phyloP scores from a whole-genome alignment of 2,797 vertebrate genomes.

The Esox lucius region DNA sequence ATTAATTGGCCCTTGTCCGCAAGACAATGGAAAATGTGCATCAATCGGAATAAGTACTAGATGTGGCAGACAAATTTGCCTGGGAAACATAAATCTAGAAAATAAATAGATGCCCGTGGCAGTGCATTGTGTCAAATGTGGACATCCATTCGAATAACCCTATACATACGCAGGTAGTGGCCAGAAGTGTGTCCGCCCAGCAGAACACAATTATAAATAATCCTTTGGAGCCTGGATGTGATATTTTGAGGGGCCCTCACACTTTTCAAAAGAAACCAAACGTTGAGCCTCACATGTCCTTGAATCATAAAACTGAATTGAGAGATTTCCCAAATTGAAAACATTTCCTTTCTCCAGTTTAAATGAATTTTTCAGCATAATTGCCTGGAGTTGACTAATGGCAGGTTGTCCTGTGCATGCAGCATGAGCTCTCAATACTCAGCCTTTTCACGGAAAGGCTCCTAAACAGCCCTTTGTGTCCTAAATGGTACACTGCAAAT shows the following conservation, averaged over 20 bases:
- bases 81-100: background rate
- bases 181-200: background rate
- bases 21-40: background rate
- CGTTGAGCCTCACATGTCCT: background rate
- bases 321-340: background rate
- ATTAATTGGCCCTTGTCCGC: background rate
- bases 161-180: background rate
- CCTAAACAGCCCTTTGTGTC: too few species aligned
- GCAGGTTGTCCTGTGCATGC: background rate
- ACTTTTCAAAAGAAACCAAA: background rate
- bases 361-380: background rate
- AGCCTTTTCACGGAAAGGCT: background rate
- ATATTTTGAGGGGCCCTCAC: background rate
- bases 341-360: background rate
- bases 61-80: background rate
- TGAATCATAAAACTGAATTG: background rate
- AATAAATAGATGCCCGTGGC: background rate
- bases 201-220: background rate
- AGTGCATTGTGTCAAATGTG: background rate
- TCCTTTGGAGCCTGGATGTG: background rate
- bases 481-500: background rate
- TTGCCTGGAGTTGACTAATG: background rate
- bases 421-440: background rate
- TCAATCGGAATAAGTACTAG: background rate
- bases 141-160: background rate